Percentiles rank a stretch among this genome's conserved stretches.
These are phyloP conservation scores for Calyptommatus sinebrachiatus DNA, from an alignment of 2,113 vertebrate species.

Conservation along the genomic window DNA sequence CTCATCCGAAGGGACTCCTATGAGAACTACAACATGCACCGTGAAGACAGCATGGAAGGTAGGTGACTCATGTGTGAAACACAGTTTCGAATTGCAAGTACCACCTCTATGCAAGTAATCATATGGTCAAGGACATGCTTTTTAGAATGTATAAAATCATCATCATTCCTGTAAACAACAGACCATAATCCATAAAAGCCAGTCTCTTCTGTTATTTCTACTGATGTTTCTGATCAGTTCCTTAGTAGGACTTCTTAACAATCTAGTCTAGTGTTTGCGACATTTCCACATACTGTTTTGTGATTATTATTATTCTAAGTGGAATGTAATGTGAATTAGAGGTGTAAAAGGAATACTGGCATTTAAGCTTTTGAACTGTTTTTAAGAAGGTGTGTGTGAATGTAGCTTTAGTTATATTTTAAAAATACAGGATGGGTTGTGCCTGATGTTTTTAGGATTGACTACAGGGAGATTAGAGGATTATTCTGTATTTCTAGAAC, in stretches of 20 bases:
- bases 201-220: not conserved
- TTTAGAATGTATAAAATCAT: not conserved
- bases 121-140: not conserved
- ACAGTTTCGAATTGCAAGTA: not conserved
- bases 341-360: too few relatives aligned
- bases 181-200: not conserved
- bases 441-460: not conserved
- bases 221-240: not conserved
- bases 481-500: not conserved
- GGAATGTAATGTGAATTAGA: too few relatives aligned
- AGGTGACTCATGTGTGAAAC: slow-evolving; percentile 35
- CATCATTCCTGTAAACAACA: not conserved
- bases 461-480: too few relatives aligned
- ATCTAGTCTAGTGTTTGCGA: not conserved
- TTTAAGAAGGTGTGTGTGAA: too few relatives aligned
- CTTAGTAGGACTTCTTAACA: not conserved
- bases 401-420: too few relatives aligned
- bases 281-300: not conserved
- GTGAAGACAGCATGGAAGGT: slow-evolving; percentile 85
- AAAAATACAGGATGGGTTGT: too few relatives aligned
- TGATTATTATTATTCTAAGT: too few relatives aligned
- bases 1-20: slow-evolving; percentile 98
- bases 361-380: too few relatives aligned
- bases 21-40: slow-evolving; percentile 85
- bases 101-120: not conserved